Evolutionary conservation across 2,797 vertebrate genomes (phyloP).

Genomic region (Momotus momota): DNA sequence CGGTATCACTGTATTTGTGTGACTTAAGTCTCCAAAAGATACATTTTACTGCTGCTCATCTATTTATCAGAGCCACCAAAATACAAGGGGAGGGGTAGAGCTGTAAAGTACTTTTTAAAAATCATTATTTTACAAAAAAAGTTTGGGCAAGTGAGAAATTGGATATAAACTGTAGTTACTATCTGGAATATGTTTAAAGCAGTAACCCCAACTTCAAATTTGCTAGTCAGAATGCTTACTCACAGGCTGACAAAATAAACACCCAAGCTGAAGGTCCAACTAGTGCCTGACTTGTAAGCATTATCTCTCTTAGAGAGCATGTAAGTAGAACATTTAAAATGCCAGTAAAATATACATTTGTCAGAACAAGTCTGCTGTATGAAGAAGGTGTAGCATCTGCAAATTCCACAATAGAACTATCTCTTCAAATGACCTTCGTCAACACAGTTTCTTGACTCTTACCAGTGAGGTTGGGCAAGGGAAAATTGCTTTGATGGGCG

Average conservation of each 20-base stretch:
- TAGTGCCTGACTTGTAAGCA: not conserved
- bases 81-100: not conserved
- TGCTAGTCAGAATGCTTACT: not conserved
- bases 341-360: not conserved
- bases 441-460: constrained; percentile 47
- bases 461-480: constrained; percentile 94
- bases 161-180: not conserved
- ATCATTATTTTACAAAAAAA: not conserved
- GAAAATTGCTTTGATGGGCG: constrained; percentile 97
- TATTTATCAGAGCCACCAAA: not conserved
- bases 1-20: not conserved
- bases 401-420: not conserved
- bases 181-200: not conserved
- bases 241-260: not conserved
- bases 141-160: not conserved
- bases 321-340: not conserved
- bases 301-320: not conserved
- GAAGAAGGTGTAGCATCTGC: not conserved
- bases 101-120: not conserved
- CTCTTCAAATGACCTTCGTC: not conserved
- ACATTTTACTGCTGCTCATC: not conserved
- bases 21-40: not conserved
- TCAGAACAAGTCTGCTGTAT: not conserved
- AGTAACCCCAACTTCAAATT: not conserved
- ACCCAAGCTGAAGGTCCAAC: not conserved